phyloP scores from a whole-genome alignment of 2,797 vertebrate genomes.

The Anableps anableps region DNA sequence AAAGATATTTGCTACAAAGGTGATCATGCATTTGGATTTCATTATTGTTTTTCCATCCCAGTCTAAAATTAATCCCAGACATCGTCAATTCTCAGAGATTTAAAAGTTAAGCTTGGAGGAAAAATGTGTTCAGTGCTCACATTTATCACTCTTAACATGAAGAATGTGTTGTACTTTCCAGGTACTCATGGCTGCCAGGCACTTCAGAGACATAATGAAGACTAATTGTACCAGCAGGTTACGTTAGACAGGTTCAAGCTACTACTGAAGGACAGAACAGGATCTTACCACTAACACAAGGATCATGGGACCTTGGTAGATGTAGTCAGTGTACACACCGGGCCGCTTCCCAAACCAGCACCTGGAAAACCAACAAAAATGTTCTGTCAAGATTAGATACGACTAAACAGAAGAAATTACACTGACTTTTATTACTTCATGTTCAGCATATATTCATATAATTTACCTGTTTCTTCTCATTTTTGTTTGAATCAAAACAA shows the following conservation, averaged over 20 bases:
- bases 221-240: conserved; percentile 17
- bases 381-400: conserved; percentile 11
- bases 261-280: conserved; percentile 4
- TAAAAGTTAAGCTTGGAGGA: conserved; percentile 10
- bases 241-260: not conserved
- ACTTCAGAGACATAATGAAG: conserved; percentile 24
- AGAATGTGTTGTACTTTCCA: conserved; percentile 31
- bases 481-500: not conserved
- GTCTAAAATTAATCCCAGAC: not conserved
- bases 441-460: not conserved
- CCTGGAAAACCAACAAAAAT: conserved; percentile 71
- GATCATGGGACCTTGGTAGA: conserved; percentile 97
- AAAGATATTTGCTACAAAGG: conserved; percentile 13
- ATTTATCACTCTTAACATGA: conserved; percentile 30
- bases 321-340: conserved; percentile 93
- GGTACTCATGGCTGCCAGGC: conserved; percentile 19
- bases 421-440: not conserved
- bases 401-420: not conserved
- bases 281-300: conserved; percentile 91
- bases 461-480: not conserved
- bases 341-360: conserved; percentile 95
- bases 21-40: conserved; percentile 9
- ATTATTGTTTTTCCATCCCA: conserved; percentile 7
- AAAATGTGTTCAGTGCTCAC: not conserved
- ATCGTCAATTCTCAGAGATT: conserved; percentile 23